phyloP scores from a whole-genome alignment of 2,797 vertebrate genomes.

The Carcharodon carcharias region DNA sequence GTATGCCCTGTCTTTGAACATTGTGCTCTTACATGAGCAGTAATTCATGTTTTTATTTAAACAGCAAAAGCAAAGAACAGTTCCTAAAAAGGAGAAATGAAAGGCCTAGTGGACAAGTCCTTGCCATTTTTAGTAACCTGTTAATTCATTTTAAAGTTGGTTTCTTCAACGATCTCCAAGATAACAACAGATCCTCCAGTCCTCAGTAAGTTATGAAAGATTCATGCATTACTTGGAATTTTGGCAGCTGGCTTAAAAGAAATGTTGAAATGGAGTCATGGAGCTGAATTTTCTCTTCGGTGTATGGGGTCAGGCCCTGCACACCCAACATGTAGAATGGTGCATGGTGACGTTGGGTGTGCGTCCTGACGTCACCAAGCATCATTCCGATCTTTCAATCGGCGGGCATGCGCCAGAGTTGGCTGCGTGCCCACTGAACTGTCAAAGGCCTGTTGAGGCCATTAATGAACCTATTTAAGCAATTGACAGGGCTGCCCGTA shows the following conservation, averaged over 20 bases:
- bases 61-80: background rate
- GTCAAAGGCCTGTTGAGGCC: no score
- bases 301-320: no score
- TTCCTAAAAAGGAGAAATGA: background rate
- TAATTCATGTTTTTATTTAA: background rate
- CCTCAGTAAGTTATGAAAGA: background rate
- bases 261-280: no score
- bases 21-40: background rate
- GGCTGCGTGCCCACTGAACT: no score
- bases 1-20: background rate
- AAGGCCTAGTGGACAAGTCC: background rate
- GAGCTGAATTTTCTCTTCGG: no score
- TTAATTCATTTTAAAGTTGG: background rate
- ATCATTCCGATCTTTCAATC: no score
- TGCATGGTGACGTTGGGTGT: no score
- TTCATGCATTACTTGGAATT: background rate
- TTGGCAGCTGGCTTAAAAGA: background rate
- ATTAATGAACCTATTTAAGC: no score
- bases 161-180: background rate
- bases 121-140: background rate
- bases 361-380: no score
- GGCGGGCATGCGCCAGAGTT: no score
- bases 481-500: no score
- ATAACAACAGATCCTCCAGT: background rate
- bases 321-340: no score